Evolutionary conservation across 92 coral and sea anemone genomes (phyloP).

Genomic region (Hydrozoanthus gracilis): DNA sequence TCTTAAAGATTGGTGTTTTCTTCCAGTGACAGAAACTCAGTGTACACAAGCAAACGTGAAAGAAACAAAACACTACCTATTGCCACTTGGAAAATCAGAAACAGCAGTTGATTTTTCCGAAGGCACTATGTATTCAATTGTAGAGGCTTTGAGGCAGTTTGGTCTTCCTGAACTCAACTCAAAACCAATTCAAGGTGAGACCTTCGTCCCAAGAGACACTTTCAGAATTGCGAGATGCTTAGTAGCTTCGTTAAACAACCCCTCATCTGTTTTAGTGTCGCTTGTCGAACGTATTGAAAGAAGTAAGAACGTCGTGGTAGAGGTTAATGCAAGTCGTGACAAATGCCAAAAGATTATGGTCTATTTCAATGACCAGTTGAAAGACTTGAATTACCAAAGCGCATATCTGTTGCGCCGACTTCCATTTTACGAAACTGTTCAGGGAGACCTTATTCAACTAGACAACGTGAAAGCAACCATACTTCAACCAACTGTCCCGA

Average conservation of each 20-base stretch:
- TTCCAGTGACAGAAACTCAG: conserved; percentile 61
- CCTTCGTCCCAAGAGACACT: background rate
- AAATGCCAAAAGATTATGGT: conserved; percentile 39
- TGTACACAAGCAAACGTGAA: no score
- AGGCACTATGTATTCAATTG: background rate
- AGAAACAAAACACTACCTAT: conserved; percentile 49
- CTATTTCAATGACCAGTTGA: conserved; percentile 49
- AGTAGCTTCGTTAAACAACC: conserved; percentile 60
- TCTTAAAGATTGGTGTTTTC: conserved; percentile 62
- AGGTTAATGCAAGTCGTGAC: background rate
- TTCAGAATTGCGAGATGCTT: conserved; percentile 23
- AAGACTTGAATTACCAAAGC: background rate
- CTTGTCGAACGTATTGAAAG: conserved; percentile 44
- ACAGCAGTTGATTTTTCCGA: conserved; percentile 48
- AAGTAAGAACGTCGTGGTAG: conserved; percentile 5
- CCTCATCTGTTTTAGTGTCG: conserved; percentile 50
- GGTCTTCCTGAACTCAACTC: conserved; percentile 62
- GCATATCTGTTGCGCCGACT: conserved; percentile 28
- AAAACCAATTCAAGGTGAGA: background rate
- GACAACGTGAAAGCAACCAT: conserved; percentile 22
- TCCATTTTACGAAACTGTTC: conserved; percentile 64
- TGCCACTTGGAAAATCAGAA: conserved; percentile 57
- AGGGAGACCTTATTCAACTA: conserved; percentile 47
- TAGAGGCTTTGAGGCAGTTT: conserved; percentile 36
- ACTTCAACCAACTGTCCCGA: conserved; percentile 50